Percentiles rank a stretch among this genome's conserved stretches.
Evolutionary conservation across 2,888 invertebrate genomes (phyloP).

Genomic region (Nomada ruficornis): DNA sequence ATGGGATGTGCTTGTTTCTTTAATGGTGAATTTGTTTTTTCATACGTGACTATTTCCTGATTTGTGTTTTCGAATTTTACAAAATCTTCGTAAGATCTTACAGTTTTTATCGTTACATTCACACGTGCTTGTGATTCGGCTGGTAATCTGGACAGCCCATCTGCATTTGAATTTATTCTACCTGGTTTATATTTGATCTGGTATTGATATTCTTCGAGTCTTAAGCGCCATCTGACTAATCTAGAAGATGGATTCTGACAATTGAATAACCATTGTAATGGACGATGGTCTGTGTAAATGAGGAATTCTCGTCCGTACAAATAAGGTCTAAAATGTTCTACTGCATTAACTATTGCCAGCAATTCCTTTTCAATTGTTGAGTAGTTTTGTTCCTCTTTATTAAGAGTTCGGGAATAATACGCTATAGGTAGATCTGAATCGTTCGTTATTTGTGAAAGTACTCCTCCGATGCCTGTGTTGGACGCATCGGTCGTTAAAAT

Average conservation of each 20-base stretch:
- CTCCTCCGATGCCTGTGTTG: slow-evolving; percentile 6
- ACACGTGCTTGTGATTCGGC: background rate
- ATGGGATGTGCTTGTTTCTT: slow-evolving; percentile 17
- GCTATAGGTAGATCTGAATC: slow-evolving; percentile 14
- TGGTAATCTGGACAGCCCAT: slow-evolving; percentile 2
- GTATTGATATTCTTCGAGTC: slow-evolving; percentile 20
- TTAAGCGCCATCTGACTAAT: slow-evolving; percentile 31
- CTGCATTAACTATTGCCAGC: background rate
- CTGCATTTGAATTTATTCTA: slow-evolving; percentile 16
- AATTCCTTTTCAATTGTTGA: background rate
- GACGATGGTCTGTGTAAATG: slow-evolving; percentile 1
- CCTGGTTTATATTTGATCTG: slow-evolving; percentile 27
- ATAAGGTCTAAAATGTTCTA: background rate
- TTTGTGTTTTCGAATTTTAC: slow-evolving; percentile 26
- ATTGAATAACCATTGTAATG: background rate
- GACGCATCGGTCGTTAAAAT: slow-evolving; percentile 9
- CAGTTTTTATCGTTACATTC: background rate
- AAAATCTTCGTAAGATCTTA: slow-evolving; percentile 19
- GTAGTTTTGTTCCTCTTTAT: background rate
- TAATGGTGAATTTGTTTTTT: slow-evolving; percentile 9
- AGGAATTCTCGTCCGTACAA: slow-evolving; percentile 14
- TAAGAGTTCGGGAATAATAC: background rate
- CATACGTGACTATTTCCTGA: slow-evolving; percentile 10
- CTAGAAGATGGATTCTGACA: background rate
- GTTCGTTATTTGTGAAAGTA: background rate